A percentile compares a stretch with the other conserved stretches of the same genome.
These are phyloP conservation scores for Dicentrarchus labrax DNA, from an alignment of 2,113 vertebrate genomes.

Conservation along the genomic window DNA sequence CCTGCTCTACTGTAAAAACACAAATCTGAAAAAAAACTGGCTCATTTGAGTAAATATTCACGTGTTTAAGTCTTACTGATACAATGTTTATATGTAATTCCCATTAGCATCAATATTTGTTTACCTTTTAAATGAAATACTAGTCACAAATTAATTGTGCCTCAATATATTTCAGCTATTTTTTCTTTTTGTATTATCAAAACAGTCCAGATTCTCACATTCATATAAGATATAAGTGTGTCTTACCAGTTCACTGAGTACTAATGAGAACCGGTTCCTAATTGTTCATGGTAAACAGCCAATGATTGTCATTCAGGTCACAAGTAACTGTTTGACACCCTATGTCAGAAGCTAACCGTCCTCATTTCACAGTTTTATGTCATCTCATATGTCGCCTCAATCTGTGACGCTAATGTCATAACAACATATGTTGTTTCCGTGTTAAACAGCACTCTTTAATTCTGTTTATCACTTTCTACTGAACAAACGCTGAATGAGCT, in stretches of 20 bases:
- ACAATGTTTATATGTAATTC: neutral
- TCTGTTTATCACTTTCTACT: conserved; percentile 7
- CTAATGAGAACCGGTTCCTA: conserved; percentile 14
- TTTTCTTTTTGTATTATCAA: neutral
- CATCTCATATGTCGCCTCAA: conserved; percentile 2
- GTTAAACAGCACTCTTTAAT: neutral
- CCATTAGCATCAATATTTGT: conserved; percentile 4
- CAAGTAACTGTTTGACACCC: conserved; percentile 26
- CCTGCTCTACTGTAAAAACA: conserved; percentile 18
- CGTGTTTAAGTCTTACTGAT: conserved; percentile 1
- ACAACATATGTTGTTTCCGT: conserved; percentile 37
- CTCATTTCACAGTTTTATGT: conserved; percentile 31
- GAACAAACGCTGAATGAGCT: conserved; percentile 16
- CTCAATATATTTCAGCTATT: conserved; percentile 10
- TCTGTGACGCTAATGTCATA: conserved; percentile 6
- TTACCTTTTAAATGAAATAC: neutral
- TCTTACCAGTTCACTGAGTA: neutral
- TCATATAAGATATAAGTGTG: neutral
- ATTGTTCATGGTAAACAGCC: conserved; percentile 23
- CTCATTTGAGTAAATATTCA: neutral
- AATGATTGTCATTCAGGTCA: conserved; percentile 16
- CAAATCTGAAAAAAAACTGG: neutral
- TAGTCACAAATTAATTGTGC: neutral
- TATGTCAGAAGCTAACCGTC: conserved; percentile 15
- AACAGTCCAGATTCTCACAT: conserved; percentile 2